phyloP scores from a whole-genome alignment of 2,113 vertebrate species.

The Otolemur garnettii region DNA sequence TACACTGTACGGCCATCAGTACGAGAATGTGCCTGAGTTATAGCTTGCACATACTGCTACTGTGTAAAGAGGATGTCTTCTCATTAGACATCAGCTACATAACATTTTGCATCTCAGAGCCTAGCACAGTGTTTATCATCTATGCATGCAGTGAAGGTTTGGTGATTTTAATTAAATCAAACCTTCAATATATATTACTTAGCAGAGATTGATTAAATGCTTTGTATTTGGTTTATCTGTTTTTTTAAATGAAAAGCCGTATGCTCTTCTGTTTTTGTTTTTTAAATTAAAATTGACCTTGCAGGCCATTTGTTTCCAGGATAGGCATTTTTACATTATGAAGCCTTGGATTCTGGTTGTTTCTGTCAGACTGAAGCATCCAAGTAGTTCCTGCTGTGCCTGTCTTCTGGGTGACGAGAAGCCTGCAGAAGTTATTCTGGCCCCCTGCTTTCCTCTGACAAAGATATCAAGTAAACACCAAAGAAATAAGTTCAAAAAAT shows the following conservation, averaged over 20 bases:
- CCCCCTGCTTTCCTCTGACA: constrained; percentile 51
- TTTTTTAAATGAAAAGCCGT: constrained; percentile 7
- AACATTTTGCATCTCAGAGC: not conserved
- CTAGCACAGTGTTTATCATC: not conserved
- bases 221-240: not conserved
- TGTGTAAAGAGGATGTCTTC: not conserved
- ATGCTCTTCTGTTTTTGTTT: not conserved
- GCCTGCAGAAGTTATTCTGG: constrained; percentile 42
- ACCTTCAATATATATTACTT: not conserved
- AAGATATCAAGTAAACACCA: constrained; percentile 59
- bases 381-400: constrained; percentile 15
- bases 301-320: not conserved
- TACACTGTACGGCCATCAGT: not conserved
- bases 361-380: constrained; percentile 49
- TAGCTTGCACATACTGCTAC: not conserved
- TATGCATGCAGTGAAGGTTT: not conserved
- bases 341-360: constrained; percentile 41
- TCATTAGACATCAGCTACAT: not conserved
- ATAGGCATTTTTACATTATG: constrained; percentile 9
- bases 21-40: not conserved
- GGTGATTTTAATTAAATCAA: constrained; percentile 21
- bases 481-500: constrained; percentile 65
- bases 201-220: not conserved
- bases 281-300: constrained; percentile 33
- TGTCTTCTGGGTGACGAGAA: constrained; percentile 59